Evolutionary conservation across 2,113 vertebrate genomes (phyloP).

Genomic region (Oreocharis arfaki): DNA sequence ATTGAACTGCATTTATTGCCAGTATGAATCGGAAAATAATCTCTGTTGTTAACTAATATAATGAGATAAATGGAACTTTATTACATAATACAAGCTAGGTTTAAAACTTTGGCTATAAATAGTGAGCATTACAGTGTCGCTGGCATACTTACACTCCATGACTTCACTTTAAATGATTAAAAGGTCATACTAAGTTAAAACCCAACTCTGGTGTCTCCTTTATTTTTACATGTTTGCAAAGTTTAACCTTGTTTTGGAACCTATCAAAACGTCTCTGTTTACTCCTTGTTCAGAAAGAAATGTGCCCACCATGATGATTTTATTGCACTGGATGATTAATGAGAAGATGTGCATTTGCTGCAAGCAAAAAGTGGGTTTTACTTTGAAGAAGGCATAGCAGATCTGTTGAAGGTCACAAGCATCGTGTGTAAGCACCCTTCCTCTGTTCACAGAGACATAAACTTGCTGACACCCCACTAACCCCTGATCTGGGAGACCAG

Average conservation of each 20-base stretch:
- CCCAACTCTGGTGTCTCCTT: not conserved
- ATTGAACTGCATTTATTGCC: not conserved
- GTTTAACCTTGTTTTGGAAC: not conserved
- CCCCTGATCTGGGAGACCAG: not conserved
- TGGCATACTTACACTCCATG: constrained; percentile 37
- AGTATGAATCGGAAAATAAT: constrained; percentile 12
- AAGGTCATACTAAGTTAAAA: constrained; percentile 41
- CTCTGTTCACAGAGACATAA: not conserved
- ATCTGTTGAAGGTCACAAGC: not conserved
- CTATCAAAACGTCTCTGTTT: not conserved
- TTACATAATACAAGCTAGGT: constrained; percentile 24
- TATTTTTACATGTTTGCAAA: not conserved
- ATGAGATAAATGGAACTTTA: constrained; percentile 44
- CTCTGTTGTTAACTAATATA: constrained; percentile 20
- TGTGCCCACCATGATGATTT: not conserved
- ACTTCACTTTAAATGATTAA: constrained; percentile 31
- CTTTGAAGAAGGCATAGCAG: not conserved
- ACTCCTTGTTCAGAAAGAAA: not conserved
- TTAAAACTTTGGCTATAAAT: constrained; percentile 48
- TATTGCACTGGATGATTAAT: not conserved
- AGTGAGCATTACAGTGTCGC: constrained; percentile 23
- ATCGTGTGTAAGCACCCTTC: not conserved
- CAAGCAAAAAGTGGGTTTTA: not conserved
- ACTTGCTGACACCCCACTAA: not conserved
- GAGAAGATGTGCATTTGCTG: not conserved